A percentile compares a stretch with the other conserved stretches of the same genome.
These are phyloP conservation scores for Cryptotis parvus DNA, from an alignment of 2,113 vertebrate species.

Conservation along the genomic window DNA sequence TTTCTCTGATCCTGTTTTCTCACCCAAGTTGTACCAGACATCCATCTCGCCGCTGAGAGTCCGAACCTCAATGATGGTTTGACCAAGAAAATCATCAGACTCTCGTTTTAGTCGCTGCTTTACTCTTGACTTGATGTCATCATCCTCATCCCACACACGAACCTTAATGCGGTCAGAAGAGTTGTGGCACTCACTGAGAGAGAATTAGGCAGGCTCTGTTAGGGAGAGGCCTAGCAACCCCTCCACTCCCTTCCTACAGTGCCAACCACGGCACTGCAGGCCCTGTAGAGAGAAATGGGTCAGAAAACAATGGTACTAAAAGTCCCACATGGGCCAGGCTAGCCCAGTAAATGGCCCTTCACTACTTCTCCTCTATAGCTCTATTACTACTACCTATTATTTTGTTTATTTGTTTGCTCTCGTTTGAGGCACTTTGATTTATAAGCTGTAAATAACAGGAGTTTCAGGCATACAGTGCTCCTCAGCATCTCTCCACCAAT, in stretches of 20 bases:
- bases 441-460: too few relatives aligned
- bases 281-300: not conserved
- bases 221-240: not conserved
- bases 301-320: not conserved
- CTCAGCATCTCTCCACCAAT: too few relatives aligned
- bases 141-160: conserved; percentile 98
- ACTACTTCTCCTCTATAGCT: not conserved
- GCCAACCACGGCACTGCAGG: not conserved
- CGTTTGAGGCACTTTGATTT: too few relatives aligned
- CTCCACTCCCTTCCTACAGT: not conserved
- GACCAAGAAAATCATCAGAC: conserved; percentile 97
- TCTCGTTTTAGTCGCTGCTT: conserved; percentile 98
- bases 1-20: conserved; percentile 77
- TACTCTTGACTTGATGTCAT: conserved; percentile 98
- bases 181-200: conserved; percentile 98
- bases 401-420: too few relatives aligned
- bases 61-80: conserved; percentile 98
- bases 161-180: conserved; percentile 99
- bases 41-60: conserved; percentile 99
- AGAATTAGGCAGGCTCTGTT: conserved; percentile 13
- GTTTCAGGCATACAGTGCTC: too few relatives aligned
- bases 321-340: conserved; percentile 17
- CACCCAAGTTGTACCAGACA: conserved; percentile 99
- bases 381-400: not conserved
- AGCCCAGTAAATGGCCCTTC: not conserved